A percentile compares a stretch with the other conserved stretches of the same genome.
Conservation (phyloP, 1,140 invertebrate genomes). For the Aphelinus atriplicis region DNA sequence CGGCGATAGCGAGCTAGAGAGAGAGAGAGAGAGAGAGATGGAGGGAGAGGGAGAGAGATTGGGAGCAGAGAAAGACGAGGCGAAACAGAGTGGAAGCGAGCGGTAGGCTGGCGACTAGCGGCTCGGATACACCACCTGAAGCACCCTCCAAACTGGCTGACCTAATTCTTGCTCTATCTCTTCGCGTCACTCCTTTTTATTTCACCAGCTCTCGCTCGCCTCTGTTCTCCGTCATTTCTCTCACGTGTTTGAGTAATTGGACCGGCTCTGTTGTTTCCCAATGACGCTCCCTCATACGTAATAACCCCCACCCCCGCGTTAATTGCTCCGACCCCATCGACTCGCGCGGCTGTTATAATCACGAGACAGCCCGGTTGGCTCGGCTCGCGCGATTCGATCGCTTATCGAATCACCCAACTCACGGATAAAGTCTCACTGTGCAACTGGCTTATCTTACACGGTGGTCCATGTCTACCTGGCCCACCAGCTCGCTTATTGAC, state of each 20-base stretch:
- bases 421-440: too few relatives aligned
- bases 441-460: too few relatives aligned
- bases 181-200: constrained; percentile 12
- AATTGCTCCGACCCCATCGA: too few relatives aligned
- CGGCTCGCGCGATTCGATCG: too few relatives aligned
- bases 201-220: constrained; percentile 2
- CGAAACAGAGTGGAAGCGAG: neutral
- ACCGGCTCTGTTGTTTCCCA: constrained; percentile 10
- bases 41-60: neutral
- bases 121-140: constrained; percentile 48
- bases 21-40: neutral
- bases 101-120: constrained; percentile 6
- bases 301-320: too few relatives aligned
- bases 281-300: too few relatives aligned
- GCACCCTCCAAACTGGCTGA: constrained; percentile 54
- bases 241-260: constrained; percentile 14
- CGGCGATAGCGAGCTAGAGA: neutral
- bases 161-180: constrained; percentile 50
- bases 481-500: too few relatives aligned
- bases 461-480: too few relatives aligned
- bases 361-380: too few relatives aligned
- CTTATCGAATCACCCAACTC: too few relatives aligned
- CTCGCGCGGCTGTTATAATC: too few relatives aligned
- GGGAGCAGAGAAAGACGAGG: neutral
- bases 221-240: constrained; percentile 13